Percentiles rank a stretch among this genome's conserved stretches.
Evolutionary conservation across 2,797 vertebrate genomes (phyloP).

Genomic region (Cephalopachus bancanus): DNA sequence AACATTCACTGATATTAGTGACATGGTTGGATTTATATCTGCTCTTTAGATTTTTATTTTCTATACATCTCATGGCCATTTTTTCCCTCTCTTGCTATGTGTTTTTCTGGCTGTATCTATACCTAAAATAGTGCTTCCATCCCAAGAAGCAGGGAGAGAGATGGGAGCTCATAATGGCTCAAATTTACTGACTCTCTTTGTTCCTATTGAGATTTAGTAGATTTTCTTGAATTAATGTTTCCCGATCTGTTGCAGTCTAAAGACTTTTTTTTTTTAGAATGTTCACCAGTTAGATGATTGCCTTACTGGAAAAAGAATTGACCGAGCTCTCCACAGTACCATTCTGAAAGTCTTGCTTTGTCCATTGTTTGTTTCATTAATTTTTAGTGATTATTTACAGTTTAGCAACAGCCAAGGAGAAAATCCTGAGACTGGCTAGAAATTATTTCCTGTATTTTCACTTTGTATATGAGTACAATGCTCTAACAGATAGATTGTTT

Average conservation of each 20-base stretch:
- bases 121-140: not conserved
- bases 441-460: slow-evolving; percentile 2
- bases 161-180: not conserved
- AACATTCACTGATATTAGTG: not conserved
- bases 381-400: slow-evolving; percentile 20
- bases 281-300: not conserved
- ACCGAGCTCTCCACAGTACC: not conserved
- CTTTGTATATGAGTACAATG: not conserved
- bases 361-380: not conserved
- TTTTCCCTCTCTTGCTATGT: not conserved
- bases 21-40: not conserved
- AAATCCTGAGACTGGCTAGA: not conserved
- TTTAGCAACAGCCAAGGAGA: not conserved
- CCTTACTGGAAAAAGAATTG: not conserved
- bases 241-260: not conserved
- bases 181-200: not conserved
- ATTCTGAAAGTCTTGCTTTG: not conserved
- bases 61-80: not conserved
- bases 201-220: not conserved
- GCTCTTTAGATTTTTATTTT: not conserved
- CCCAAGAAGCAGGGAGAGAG: not conserved
- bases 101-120: not conserved
- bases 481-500: not conserved
- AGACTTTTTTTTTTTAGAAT: not conserved
- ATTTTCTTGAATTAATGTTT: not conserved